Evolutionary conservation across 2,113 vertebrate genomes (phyloP).

Genomic region (Ciconia boyciana): DNA sequence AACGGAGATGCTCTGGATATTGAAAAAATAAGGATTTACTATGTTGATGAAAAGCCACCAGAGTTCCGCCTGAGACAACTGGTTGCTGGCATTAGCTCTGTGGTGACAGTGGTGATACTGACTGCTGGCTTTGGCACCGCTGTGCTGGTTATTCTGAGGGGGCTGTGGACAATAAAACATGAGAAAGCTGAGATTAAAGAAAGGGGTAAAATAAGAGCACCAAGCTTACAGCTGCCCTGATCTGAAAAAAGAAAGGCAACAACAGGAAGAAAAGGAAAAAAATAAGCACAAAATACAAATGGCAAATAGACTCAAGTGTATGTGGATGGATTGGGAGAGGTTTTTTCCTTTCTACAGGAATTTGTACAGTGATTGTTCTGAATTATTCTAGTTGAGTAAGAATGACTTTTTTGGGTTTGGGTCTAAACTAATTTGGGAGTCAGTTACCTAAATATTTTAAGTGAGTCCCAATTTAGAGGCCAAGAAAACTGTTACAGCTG

Average conservation of each 20-base stretch:
- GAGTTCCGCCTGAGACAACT: slow-evolving; percentile 81
- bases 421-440: not conserved
- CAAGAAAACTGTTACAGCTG: not conserved
- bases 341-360: not conserved
- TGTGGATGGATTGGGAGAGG: not conserved
- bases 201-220: slow-evolving; percentile 72
- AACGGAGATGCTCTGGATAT: slow-evolving; percentile 61
- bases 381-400: not conserved
- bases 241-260: not conserved
- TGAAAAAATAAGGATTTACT: slow-evolving; percentile 80
- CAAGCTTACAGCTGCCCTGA: not conserved
- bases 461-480: not conserved
- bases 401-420: not conserved
- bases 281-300: not conserved
- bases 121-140: slow-evolving; percentile 69
- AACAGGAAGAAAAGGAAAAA: not conserved
- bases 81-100: slow-evolving; percentile 77
- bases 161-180: slow-evolving; percentile 64
- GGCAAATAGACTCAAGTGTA: not conserved
- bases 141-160: slow-evolving; percentile 71
- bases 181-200: slow-evolving; percentile 79
- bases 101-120: slow-evolving; percentile 79
- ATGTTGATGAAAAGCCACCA: slow-evolving; percentile 78
- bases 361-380: not conserved
- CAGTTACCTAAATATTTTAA: not conserved